phyloP scores from a whole-genome alignment of 37 sponge, comb jelly and placozoan genomes.

The Ephydatia muelleri region DNA sequence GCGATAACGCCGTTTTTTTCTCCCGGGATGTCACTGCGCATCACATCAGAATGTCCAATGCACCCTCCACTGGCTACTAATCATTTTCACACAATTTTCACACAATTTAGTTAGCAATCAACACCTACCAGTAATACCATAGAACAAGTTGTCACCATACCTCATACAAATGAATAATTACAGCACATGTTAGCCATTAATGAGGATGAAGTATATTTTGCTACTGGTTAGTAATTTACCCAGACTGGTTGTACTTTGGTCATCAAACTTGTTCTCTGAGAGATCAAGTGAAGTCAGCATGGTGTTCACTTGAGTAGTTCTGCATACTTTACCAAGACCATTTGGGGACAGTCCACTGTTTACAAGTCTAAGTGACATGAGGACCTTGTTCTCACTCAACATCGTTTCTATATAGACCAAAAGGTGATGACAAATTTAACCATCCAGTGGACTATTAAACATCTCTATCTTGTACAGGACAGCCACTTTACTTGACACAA shows the following conservation, averaged over 20 bases:
- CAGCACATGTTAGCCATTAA: background rate
- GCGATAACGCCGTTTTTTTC: too few relatives aligned
- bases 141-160: background rate
- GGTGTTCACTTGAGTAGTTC: slow-evolving; percentile 1
- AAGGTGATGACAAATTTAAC: background rate
- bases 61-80: slow-evolving; percentile 1
- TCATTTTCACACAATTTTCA: slow-evolving; percentile 1
- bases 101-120: slow-evolving; percentile 1
- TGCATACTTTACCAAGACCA: background rate
- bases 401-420: slow-evolving; percentile 1
- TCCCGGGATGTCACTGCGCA: background rate
- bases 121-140: background rate
- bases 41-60: background rate
- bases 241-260: slow-evolving; percentile 1
- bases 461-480: slow-evolving; percentile 1
- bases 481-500: background rate
- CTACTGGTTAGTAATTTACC: slow-evolving; percentile 1
- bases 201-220: background rate
- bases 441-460: background rate
- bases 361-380: background rate
- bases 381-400: slow-evolving; percentile 1
- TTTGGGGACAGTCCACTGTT: slow-evolving; percentile 1
- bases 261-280: slow-evolving; percentile 1
- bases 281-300: background rate
- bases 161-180: background rate